Base-by-base conservation (phyloP, 2,888 invertebrate species). In the Lithophane leautieri region DNA sequence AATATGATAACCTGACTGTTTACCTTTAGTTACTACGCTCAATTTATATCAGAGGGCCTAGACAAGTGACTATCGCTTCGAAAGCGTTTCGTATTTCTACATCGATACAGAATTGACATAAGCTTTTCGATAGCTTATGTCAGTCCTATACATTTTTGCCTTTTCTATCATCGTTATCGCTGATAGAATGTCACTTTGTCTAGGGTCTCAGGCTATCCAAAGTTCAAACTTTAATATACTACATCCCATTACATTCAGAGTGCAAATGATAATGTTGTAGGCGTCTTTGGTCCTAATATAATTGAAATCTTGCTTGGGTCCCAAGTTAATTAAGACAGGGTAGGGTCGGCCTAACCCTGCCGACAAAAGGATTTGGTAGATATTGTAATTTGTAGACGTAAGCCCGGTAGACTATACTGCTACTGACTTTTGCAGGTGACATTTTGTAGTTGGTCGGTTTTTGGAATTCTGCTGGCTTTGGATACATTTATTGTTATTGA, bases 281-380 rank as follows among this genome's bases (percentile, higher is more conserved):
- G 85, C 85, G 82, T 85, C 89, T 90, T 90, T 91, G 90, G 89
- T 88, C 82, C 89, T 82, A 89, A 90, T 93, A 90, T 94, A 95
- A 95, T 94, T 94, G 94, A 90, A 93, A 93, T 93, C 93, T 93
- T 94, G 90, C 90, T 89, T 89, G 91, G 93, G 93, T 83, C 87
- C 76, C 76, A 83, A 89, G 88, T 90, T 91, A 93, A 94, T 94
- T 93, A 94, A 93, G 89, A 87, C 84, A 77, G 84, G 90, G 92
- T 89, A 60, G 72, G 86, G 86, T 83, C 78, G 81, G 78, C 78
- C 85, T 85, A 80, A 80, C 81, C 85, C 74, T 52, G 54, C 81
- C 83, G 62, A 86, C 77, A 82, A 78, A 76, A 83, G 81, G 81
- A 83, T 86, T 82, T 83, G 61, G 66, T 73, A 70, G 75, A 80